Evolutionary conservation across 2,888 invertebrate genomes (phyloP), one percentile per base, ranked within the genome.

Genomic region (Autographa gamma): DNA sequence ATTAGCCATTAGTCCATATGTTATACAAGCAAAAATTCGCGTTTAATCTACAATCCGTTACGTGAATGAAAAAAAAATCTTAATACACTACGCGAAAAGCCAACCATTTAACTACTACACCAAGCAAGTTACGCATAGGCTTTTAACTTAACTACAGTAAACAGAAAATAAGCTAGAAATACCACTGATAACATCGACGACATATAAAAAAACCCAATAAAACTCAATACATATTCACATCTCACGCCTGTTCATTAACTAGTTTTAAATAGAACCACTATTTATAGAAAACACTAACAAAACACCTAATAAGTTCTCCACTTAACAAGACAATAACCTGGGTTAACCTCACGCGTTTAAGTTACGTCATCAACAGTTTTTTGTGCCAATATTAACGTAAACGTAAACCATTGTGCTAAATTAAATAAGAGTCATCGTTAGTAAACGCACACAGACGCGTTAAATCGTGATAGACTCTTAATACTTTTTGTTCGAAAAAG

Each of bases 231-330:
- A 16, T 74, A 71, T 73, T 63, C 69, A 64, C 60, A 65, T 63
- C 80, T 72, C 70, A 65, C 66, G 63, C 73, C 58, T 66, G 69
- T 73, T 60, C 65, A 61, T 67, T 76, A 72, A 52, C 74, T 63
- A 64, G 72, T 71, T 76, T 71, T 60, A 82, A 83, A 83, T 84
- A 79, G 67, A 84, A 70, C 34, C 31, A 67, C 73, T 79, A 84
- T 82, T 83, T 76, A 79, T 81, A 85, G 80, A 71, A 73, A 67
- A 73, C 58, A 60, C 8, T 14, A 18, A 71, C 69, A 63, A 81
- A 74, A 61, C 43, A n/a, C 31, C 76, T 63, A 60, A 76, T 76
- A 75, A 59, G 66, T 58, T 19, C 72, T 19, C 34, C 52, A 34
- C 66, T 69, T 68, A 65, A 70, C 52, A 71, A 74, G 63, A 80